Base-by-base conservation (phyloP, 2,797 vertebrate genomes). In the Echeneis naucrates region DNA sequence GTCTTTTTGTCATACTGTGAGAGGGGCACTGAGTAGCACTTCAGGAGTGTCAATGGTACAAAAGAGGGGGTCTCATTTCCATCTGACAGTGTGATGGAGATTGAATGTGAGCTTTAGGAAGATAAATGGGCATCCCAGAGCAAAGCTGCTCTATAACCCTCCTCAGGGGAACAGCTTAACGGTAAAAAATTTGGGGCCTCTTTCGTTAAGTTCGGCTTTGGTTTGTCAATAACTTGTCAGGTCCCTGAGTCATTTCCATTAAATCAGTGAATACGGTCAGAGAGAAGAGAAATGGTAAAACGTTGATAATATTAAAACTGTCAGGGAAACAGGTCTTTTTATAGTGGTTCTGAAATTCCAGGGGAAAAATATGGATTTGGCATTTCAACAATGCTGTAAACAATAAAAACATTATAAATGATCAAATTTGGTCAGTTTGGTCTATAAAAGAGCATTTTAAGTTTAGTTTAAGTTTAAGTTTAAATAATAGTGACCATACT, bases 101-200 rank as follows among this genome's bases (percentile, higher is more conserved):
- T 95, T 94, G 92, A 93, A 94, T 91, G 91, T 94, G 94, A 95
- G 91, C 88, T 93, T 90, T 91, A 90, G 88, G 92, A 95, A 94
- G 94, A 95, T 94, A 93, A 94, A 95, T 94, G 93, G 90, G 87
- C 80, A 79, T 84, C 77, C 78, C 53, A 40, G 86, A 85, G 84
- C 61, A 80, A 72, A 79, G 80, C 81, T 68, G 77, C 82, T 81
- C 81, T 59, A 44, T 51, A 77, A 67, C 67, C 48, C 50, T 81
- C 90, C 80, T 77, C 0, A 13, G 88, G 87, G 88, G 87, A 88
- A 87, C 77, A 44, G 68, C 78, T 85, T 86, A 82, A 76, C 68
- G 50, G 61, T 73, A 83, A 88, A 87, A 87, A 86, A 91, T 89
- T 86, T 74, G 77, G 85, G 75, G 59, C 50, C 75, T 6, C 80